Conservation (phyloP, 2,888 invertebrate species). For the Salpingus planirostris region DNA sequence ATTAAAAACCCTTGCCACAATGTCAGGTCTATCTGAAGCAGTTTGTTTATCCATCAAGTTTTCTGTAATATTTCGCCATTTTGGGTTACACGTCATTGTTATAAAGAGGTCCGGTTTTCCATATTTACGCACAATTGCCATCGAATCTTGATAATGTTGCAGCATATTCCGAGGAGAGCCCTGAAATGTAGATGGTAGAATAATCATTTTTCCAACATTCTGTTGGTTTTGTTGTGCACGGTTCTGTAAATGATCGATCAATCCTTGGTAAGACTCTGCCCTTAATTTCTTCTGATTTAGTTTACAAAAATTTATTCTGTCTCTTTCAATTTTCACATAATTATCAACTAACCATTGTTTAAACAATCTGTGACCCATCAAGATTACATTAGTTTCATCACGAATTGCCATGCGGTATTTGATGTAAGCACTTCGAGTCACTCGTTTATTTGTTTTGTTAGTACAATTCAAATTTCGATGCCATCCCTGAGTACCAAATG, state of each 20-base stretch:
- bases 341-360: not conserved
- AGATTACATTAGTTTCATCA: not conserved
- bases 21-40: no score
- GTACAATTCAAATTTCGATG: not conserved
- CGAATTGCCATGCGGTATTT: not conserved
- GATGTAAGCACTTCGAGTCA: not conserved
- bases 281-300: constrained; percentile 6
- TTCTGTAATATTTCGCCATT: constrained; percentile 35
- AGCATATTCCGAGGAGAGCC: no score
- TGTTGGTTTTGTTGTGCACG: constrained; percentile 15
- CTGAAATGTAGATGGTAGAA: constrained; percentile 13
- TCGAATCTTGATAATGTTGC: no score
- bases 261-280: constrained; percentile 4
- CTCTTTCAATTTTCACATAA: constrained; percentile 1
- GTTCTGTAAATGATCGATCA: constrained; percentile 21
- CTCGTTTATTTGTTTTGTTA: not conserved
- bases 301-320: constrained; percentile 1
- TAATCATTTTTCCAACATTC: constrained; percentile 24
- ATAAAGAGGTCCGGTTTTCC: no score
- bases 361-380: not conserved
- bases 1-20: constrained; percentile 18
- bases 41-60: constrained; percentile 24
- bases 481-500: not conserved
- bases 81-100: constrained; percentile 40
- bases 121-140: no score